Conservation (phyloP, 1,140 invertebrate genomes). For the Saxidomus purpurata region DNA sequence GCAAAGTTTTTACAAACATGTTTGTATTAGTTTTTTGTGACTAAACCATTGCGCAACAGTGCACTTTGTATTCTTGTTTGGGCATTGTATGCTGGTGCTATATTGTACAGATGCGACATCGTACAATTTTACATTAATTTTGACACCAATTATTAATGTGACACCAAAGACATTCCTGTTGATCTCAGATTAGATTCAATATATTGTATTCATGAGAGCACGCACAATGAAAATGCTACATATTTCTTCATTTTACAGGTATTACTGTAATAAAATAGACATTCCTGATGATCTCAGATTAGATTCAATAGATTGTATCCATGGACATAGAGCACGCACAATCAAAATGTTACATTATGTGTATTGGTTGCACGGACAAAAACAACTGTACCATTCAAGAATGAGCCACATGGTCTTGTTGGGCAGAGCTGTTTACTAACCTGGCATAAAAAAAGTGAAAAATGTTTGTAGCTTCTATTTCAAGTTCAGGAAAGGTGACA, state of each 20-base stretch:
- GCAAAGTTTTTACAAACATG: too few relatives aligned
- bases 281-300: slow-evolving; percentile 32
- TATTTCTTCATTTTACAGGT: too few relatives aligned
- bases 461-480: slow-evolving; percentile 64
- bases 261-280: not conserved
- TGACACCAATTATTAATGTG: slow-evolving; percentile 24
- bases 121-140: too few relatives aligned
- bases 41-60: too few relatives aligned
- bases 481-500: slow-evolving; percentile 51
- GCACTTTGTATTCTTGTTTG: too few relatives aligned
- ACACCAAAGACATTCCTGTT: slow-evolving; percentile 5
- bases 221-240: too few relatives aligned
- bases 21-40: too few relatives aligned
- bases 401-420: slow-evolving; percentile 51
- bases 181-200: not conserved
- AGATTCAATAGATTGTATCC: slow-evolving; percentile 50
- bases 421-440: slow-evolving; percentile 52
- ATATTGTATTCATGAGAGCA: too few relatives aligned
- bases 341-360: slow-evolving; percentile 46
- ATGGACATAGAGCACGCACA: slow-evolving; percentile 39
- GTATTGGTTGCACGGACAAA: slow-evolving; percentile 28
- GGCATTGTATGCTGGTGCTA: too few relatives aligned
- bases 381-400: slow-evolving; percentile 52
- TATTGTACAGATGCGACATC: too few relatives aligned
- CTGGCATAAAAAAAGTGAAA: slow-evolving; percentile 58